Percentiles rank a stretch among this genome's conserved stretches.
Conservation (phyloP, 2,888 invertebrate species). For the Parnassius smintheus region DNA sequence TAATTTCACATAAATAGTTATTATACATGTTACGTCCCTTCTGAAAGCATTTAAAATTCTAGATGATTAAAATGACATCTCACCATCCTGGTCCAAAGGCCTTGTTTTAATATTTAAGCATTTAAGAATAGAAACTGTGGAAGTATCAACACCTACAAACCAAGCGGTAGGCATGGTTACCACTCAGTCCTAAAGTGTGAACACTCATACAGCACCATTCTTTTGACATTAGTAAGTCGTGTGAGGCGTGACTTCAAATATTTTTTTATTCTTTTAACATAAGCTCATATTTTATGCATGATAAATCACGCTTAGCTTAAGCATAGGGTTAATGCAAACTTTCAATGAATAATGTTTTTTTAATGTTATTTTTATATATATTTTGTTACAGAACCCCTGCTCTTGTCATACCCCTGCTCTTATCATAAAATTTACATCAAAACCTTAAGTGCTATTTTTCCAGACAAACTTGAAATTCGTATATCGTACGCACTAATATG, state of each 20-base stretch:
- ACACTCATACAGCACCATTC: constrained; percentile 56
- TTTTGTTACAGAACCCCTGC: constrained; percentile 9
- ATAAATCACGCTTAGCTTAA: constrained; percentile 74
- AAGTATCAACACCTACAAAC: constrained; percentile 51
- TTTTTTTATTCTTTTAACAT: constrained; percentile 47
- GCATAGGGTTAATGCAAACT: constrained; percentile 69
- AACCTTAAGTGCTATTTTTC: neutral
- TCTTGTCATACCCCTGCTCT: neutral
- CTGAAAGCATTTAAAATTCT: constrained; percentile 67
- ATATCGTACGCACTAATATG: neutral
- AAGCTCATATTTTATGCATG: constrained; percentile 70
- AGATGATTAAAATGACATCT: constrained; percentile 52
- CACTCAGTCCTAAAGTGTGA: constrained; percentile 55
- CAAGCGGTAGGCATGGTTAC: constrained; percentile 72
- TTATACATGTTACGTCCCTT: constrained; percentile 67
- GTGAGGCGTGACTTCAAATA: constrained; percentile 66
- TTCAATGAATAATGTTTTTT: constrained; percentile 18
- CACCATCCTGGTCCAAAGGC: constrained; percentile 55
- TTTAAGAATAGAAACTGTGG: constrained; percentile 53
- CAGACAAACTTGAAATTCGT: constrained; percentile 2
- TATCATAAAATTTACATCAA: neutral
- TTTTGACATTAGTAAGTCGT: constrained; percentile 66
- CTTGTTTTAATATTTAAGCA: constrained; percentile 62
- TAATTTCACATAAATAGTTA: constrained; percentile 73
- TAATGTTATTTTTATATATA: constrained; percentile 9